A percentile compares a stretch with the other conserved stretches of the same genome.
Conservation (phyloP, 2,113 vertebrate genomes). For the Cranoglanis bouderius region DNA sequence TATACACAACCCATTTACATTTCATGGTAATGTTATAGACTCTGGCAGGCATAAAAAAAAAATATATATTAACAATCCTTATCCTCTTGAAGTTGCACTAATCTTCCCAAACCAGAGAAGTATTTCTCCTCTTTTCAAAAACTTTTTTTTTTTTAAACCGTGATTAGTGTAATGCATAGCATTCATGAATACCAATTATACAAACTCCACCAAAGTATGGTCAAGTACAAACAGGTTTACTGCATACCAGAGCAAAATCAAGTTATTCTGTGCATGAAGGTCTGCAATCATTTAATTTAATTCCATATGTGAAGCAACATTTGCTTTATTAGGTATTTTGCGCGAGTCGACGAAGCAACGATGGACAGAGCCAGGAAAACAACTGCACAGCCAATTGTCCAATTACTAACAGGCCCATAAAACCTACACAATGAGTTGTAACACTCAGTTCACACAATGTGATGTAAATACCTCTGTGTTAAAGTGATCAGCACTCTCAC, state of each 20-base stretch:
- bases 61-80: not conserved
- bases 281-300: not conserved
- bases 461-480: not conserved
- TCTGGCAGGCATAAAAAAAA: no score
- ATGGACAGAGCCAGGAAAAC: not conserved
- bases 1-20: not conserved
- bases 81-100: not conserved
- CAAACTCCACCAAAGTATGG: not conserved
- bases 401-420: not conserved
- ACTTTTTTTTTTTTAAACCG: not conserved
- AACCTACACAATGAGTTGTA: not conserved
- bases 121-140: not conserved
- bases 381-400: slow-evolving; percentile 3
- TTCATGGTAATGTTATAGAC: not conserved
- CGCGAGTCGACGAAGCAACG: not conserved
- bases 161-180: not conserved
- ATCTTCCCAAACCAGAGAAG: not conserved
- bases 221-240: not conserved
- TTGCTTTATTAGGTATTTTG: not conserved
- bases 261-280: not conserved
- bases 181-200: not conserved
- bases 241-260: not conserved
- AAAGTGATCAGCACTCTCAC: not conserved
- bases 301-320: no score
- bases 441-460: not conserved